Base-by-base conservation (phyloP, 2,888 invertebrate genomes). In the Anthoptus insignis region DNA sequence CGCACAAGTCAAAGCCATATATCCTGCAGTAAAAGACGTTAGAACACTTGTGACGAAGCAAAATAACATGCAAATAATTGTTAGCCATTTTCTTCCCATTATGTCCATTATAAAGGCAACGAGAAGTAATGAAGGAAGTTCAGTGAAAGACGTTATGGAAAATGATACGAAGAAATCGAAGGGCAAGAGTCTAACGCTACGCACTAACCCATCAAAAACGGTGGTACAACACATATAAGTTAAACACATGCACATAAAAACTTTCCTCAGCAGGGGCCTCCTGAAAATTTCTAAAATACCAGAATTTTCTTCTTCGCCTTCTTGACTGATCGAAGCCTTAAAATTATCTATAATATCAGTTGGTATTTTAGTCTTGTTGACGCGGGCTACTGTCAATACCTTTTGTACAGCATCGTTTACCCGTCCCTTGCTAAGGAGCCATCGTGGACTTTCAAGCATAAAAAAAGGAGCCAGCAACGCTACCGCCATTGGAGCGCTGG, bases 141-240 rank as follows among this genome's bases (percentile, higher is more conserved):
- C 89, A 1, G 89, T 89, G 7, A 86, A 73, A 3, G 88, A 88
- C n/a, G 86, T 74, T 4, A 88, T 68, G 9, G 88, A 81, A 65
- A 90, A 89, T 0, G 89, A 88, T 16, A 88, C 42, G 68, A 89
- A 90, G 64, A 86, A 88, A 68, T 90, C 79, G 50, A 83, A 89
- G 21, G 83, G 64, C 27, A 89, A 69, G n/a, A 81, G 76, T 2
- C 84, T 83, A 21, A 88, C 73, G n/a, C 81, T 84, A 65, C 90
- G 82, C 2, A 88, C 75, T n/a, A 88, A 74, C 0, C 81, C 74
- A 53, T 90, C 89, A 60, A 84, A 87, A 24, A 86, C 76, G 11
- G 84, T 71, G 71, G 80, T 75, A 34, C 77, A 74, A 50, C 81
- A 81, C 77, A 84, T 78, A 59, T 79, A 87, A 42, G 79, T 75